A percentile compares a stretch with the other conserved stretches of the same genome.
These are phyloP conservation scores for Alca torda DNA, from an alignment of 2,797 vertebrate genomes.

Conservation along the genomic window DNA sequence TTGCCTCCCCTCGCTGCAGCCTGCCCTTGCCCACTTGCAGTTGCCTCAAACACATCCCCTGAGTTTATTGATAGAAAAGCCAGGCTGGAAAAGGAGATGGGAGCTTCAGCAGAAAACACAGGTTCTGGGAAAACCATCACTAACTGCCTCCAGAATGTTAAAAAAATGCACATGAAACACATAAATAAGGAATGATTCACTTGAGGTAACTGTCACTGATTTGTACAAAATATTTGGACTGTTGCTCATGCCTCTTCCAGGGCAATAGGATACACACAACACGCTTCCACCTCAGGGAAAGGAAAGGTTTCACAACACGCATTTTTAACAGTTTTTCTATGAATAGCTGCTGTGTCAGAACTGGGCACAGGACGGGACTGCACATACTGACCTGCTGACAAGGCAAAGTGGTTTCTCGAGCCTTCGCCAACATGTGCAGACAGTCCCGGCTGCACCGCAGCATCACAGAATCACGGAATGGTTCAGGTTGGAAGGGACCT, in stretches of 20 bases:
- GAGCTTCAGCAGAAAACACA: neutral
- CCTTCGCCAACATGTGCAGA: neutral
- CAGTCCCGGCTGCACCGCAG: accelerated
- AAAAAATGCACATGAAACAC: neutral
- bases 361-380: neutral
- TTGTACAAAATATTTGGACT: neutral
- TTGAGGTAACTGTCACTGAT: neutral
- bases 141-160: neutral
- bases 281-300: neutral
- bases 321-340: neutral
- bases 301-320: neutral
- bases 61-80: neutral
- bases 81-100: neutral
- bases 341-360: neutral
- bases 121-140: neutral
- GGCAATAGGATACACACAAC: neutral
- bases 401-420: neutral
- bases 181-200: neutral
- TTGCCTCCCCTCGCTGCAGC: neutral
- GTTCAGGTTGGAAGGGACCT: too few relatives aligned
- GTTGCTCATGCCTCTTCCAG: neutral
- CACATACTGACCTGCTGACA: neutral
- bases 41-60: neutral
- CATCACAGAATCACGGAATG: too few relatives aligned
- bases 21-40: neutral